Conservation (phyloP, 2,113 vertebrate genomes). For the Carlito syrichta region DNA sequence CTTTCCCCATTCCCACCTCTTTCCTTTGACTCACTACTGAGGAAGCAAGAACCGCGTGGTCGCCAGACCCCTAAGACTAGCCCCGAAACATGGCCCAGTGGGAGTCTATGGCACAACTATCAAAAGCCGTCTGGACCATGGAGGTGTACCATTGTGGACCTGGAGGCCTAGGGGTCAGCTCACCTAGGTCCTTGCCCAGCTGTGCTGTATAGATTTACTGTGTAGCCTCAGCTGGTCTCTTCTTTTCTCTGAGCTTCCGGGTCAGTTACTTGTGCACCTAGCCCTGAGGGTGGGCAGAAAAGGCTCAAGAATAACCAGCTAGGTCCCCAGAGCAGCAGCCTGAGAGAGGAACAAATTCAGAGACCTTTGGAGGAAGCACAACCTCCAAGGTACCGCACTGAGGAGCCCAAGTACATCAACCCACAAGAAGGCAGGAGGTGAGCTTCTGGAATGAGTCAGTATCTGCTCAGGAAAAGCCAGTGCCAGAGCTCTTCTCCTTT, state of each 20-base stretch:
- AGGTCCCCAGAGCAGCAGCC: not conserved
- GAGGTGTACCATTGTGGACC: not conserved
- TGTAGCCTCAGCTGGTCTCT: not conserved
- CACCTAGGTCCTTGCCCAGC: not conserved
- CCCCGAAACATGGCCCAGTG: not conserved
- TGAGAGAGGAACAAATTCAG: not conserved
- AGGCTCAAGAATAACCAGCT: not conserved
- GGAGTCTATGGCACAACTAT: not conserved
- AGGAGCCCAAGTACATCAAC: not conserved
- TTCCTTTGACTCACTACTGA: not conserved
- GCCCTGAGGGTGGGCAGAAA: not conserved
- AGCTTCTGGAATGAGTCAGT: not conserved
- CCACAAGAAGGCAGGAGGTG: not conserved
- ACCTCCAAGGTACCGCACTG: not conserved
- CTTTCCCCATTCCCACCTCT: not conserved
- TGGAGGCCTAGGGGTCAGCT: not conserved
- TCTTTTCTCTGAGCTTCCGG: not conserved
- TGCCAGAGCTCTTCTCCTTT: not conserved
- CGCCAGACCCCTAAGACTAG: not conserved
- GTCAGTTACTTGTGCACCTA: not conserved
- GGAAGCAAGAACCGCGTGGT: too few relatives aligned
- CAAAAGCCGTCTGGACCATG: not conserved
- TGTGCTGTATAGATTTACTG: not conserved
- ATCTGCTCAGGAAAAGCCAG: not conserved
- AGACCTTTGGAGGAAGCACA: not conserved